A percentile compares a stretch with the other conserved stretches of the same genome.
These are phyloP conservation scores for Contarinia nasturtii DNA, from an alignment of 1,140 invertebrate genomes.

Conservation along the genomic window DNA sequence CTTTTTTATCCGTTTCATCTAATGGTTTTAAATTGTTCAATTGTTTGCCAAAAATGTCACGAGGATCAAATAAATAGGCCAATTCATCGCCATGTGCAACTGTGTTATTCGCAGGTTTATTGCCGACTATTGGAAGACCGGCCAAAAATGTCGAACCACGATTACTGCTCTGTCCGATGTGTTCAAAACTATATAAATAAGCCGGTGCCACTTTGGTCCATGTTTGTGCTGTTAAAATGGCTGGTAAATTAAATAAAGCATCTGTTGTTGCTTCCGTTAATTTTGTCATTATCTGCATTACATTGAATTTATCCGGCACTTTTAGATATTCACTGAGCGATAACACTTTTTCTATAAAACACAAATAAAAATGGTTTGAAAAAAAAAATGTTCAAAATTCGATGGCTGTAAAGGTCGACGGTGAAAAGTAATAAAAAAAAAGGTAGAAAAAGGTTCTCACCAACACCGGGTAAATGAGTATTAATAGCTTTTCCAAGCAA, in stretches of 20 bases:
- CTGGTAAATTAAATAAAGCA: slow-evolving; percentile 51
- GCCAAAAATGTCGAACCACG: slow-evolving; percentile 37
- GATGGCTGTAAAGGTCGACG: too few species aligned
- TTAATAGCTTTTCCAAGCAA: slow-evolving; percentile 11
- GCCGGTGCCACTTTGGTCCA: slow-evolving; percentile 38
- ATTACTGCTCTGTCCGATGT: slow-evolving; percentile 31
- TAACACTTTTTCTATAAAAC: background rate
- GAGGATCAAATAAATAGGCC: slow-evolving; percentile 41
- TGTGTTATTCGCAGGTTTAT: slow-evolving; percentile 22
- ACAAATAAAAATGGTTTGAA: too few species aligned
- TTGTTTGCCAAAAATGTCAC: slow-evolving; percentile 34
- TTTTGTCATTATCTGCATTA: slow-evolving; percentile 17
- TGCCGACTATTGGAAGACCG: slow-evolving; percentile 33
- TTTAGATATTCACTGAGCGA: slow-evolving; percentile 15
- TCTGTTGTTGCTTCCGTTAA: slow-evolving; percentile 31
- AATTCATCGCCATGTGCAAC: slow-evolving; percentile 42
- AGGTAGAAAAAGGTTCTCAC: too few species aligned
- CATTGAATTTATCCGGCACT: slow-evolving; percentile 13
- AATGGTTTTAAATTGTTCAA: slow-evolving; percentile 13
- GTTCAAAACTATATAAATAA: slow-evolving; percentile 54
- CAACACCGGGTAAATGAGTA: slow-evolving; percentile 14
- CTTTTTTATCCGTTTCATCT: slow-evolving; percentile 31
- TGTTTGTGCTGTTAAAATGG: slow-evolving; percentile 40
- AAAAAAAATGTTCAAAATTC: too few species aligned
- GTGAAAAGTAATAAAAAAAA: slow-evolving; percentile 6